These are phyloP conservation scores for Cephus pulcher DNA, from an alignment of 2,888 invertebrate species.

Conservation along the genomic window DNA sequence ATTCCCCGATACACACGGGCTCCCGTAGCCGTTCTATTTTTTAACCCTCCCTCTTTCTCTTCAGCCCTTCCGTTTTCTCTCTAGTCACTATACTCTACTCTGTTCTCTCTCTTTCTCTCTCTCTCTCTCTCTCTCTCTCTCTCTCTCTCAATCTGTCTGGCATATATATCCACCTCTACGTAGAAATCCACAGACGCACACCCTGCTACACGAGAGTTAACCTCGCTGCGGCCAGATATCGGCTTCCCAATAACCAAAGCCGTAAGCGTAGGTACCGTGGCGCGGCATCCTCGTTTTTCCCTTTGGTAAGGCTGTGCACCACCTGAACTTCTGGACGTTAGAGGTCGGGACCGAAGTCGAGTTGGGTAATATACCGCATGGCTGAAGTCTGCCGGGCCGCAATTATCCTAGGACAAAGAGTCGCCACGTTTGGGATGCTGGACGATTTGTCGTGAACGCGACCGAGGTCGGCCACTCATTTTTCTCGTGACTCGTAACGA, in stretches of 20 bases:
- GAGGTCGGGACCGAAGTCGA: background rate
- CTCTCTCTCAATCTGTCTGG: constrained; percentile 27
- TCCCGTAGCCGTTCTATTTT: background rate
- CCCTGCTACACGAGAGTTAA: background rate
- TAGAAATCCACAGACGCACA: background rate
- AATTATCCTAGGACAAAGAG: background rate
- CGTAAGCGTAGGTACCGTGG: background rate
- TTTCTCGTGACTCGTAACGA: constrained; percentile 23
- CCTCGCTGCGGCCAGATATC: constrained; percentile 64
- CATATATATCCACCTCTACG: background rate
- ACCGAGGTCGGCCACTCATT: constrained; percentile 11
- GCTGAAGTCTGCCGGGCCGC: background rate
- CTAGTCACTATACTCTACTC: constrained; percentile 20
- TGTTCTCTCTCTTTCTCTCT: constrained; percentile 16
- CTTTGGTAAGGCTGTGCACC: background rate
- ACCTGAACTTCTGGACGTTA: background rate
- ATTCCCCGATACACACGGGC: background rate
- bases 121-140: constrained; percentile 15
- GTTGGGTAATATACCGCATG: background rate
- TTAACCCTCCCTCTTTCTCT: constrained; percentile 27
- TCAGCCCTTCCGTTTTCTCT: constrained; percentile 24
- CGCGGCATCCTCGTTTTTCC: background rate
- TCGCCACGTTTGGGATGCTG: background rate
- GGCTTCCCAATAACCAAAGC: constrained; percentile 64
- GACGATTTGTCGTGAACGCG: constrained; percentile 6